Percentiles rank a stretch among this genome's conserved stretches.
Conservation (phyloP, 2,888 invertebrate genomes). For the Merodon equestris region DNA sequence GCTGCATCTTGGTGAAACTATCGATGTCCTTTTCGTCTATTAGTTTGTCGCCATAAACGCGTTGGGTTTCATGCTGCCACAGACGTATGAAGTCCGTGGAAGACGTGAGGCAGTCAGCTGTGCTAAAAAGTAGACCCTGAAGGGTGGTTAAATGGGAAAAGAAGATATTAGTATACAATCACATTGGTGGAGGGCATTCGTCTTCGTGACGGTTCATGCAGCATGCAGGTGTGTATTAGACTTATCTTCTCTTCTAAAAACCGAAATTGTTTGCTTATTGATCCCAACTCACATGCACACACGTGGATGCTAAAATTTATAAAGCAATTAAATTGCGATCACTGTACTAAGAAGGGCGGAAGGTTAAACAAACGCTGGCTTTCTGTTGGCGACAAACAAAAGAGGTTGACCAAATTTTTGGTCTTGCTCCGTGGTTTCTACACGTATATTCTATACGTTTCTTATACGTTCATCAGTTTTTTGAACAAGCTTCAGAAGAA, state of each 20-base stretch:
- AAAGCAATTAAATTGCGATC: too few relatives aligned
- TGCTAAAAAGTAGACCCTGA: constrained; percentile 94
- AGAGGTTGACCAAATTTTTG: too few relatives aligned
- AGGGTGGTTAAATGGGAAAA: background rate
- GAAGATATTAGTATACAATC: too few relatives aligned
- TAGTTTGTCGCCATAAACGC: constrained; percentile 96
- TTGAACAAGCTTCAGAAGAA: too few relatives aligned
- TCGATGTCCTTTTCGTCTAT: constrained; percentile 94
- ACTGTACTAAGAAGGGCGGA: too few relatives aligned
- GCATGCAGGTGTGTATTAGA: constrained; percentile 58
- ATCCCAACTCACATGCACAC: background rate
- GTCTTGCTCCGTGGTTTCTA: too few relatives aligned
- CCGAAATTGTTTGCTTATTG: constrained; percentile 15
- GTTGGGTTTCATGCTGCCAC: constrained; percentile 95
- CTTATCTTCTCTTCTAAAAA: background rate
- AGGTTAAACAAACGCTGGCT: too few relatives aligned
- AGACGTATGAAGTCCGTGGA: constrained; percentile 91
- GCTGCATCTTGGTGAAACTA: constrained; percentile 91
- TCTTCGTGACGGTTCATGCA: constrained; percentile 60
- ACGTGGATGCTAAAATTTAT: background rate
- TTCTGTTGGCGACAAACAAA: too few relatives aligned
- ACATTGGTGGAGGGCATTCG: background rate
- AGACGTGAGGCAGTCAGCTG: constrained; percentile 89
- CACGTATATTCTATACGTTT: too few relatives aligned
- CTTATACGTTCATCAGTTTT: too few relatives aligned